Evolutionary conservation across 2,888 invertebrate species (phyloP).

Genomic region (Sinopyrophorus schimmeli): DNA sequence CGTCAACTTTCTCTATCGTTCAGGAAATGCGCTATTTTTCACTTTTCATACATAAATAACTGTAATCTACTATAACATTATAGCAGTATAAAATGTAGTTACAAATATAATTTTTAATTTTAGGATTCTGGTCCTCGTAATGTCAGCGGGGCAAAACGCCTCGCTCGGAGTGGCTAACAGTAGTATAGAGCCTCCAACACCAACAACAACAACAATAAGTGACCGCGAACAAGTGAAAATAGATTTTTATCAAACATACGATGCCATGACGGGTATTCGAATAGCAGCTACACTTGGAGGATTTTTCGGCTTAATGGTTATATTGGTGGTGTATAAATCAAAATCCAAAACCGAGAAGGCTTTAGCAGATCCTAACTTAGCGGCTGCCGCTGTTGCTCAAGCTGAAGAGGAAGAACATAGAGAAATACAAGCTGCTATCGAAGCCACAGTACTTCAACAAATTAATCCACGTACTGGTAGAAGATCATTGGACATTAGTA

Average conservation of each 20-base stretch:
- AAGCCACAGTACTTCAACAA: conserved; percentile 66
- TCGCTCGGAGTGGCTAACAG: conserved; percentile 43
- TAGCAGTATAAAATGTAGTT: no score
- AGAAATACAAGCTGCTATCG: conserved; percentile 73
- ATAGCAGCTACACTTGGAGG: conserved; percentile 91
- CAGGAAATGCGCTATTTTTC: no score
- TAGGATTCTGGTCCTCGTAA: conserved; percentile 45
- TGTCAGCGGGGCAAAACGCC: conserved; percentile 50
- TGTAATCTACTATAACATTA: no score
- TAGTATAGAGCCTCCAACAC: conserved; percentile 39
- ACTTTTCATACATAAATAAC: no score
- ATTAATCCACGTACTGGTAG: conserved; percentile 57
- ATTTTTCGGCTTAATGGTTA: conserved; percentile 89
- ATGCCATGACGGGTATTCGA: conserved; percentile 91
- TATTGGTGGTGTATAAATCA: conserved; percentile 89
- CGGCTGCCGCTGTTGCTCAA: conserved; percentile 72
- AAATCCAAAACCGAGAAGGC: conserved; percentile 77
- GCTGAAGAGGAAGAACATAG: conserved; percentile 75
- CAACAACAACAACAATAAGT: conserved; percentile 35
- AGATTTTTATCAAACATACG: conserved; percentile 88
- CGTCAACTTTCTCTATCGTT: no score
- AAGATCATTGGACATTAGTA: conserved; percentile 50
- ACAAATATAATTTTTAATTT: conserved; percentile 30
- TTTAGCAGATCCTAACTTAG: conserved; percentile 77
- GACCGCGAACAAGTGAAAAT: conserved; percentile 67